These are phyloP conservation scores for Ceratina calcarata DNA, from an alignment of 1,140 invertebrate species.

Conservation along the genomic window DNA sequence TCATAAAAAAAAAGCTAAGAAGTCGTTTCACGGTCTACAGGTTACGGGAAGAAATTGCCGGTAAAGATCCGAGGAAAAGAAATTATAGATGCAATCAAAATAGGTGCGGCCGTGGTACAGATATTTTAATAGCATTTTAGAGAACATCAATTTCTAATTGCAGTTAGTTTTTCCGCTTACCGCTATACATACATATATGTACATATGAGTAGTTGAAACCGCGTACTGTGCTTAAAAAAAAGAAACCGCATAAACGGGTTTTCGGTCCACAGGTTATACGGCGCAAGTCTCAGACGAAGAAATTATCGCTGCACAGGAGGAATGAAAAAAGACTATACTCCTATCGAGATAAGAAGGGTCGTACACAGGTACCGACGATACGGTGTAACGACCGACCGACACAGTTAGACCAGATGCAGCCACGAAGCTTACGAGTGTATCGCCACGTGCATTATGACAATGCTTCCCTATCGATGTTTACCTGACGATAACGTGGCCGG, in stretches of 20 bases:
- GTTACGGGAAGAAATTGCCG: not conserved
- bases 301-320: constrained; percentile 42
- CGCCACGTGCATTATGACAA: constrained; percentile 46
- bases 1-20: not conserved
- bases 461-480: constrained; percentile 59
- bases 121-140: not conserved
- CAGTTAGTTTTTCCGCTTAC: not conserved
- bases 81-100: constrained; percentile 3
- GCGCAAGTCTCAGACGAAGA: not conserved
- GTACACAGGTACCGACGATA: constrained; percentile 31
- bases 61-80: not conserved
- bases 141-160: constrained; percentile 1
- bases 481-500: constrained; percentile 49
- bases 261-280: not conserved
- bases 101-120: not conserved
- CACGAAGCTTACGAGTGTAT: constrained; percentile 17
- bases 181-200: too few species aligned
- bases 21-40: constrained; percentile 18
- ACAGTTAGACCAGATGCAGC: constrained; percentile 25
- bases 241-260: not conserved
- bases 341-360: constrained; percentile 34
- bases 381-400: constrained; percentile 7
- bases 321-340: constrained; percentile 41
- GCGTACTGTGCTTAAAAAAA: too few species aligned
- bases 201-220: too few species aligned